These are phyloP conservation scores for Habropoda laboriosa DNA, from an alignment of 1,140 invertebrate species.

Conservation along the genomic window DNA sequence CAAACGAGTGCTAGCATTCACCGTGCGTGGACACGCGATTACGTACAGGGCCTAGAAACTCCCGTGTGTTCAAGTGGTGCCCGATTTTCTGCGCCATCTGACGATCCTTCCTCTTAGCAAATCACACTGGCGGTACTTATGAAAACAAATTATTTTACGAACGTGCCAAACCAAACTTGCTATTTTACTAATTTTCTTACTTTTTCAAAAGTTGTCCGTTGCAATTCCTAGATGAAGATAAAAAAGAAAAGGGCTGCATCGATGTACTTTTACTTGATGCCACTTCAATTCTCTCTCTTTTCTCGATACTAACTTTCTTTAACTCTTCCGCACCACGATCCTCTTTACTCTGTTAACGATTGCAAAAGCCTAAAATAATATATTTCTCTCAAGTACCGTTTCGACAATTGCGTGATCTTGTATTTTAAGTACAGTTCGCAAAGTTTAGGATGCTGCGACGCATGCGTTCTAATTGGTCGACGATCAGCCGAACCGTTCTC, in stretches of 20 bases:
- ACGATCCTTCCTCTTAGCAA: not conserved
- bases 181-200: too few species aligned
- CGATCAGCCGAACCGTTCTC: not conserved
- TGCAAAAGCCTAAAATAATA: not conserved
- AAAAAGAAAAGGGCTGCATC: not conserved
- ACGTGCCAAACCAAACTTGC: too few species aligned
- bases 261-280: not conserved
- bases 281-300: too few species aligned
- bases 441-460: not conserved
- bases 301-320: too few species aligned
- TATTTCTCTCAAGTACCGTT: not conserved
- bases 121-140: not conserved
- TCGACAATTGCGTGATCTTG: not conserved
- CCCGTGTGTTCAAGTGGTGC: conserved; percentile 4
- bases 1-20: conserved; percentile 53
- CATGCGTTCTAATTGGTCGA: not conserved
- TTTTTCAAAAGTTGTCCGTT: too few species aligned
- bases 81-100: not conserved
- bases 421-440: conserved; percentile 8
- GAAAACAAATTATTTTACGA: too few species aligned
- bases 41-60: conserved; percentile 47
- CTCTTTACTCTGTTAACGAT: too few species aligned
- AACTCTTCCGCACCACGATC: too few species aligned
- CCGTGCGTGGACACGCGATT: conserved; percentile 54
- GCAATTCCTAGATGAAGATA: too few species aligned